phyloP scores from a whole-genome alignment of 2,888 invertebrate species.

The Drosophila picticornis region DNA sequence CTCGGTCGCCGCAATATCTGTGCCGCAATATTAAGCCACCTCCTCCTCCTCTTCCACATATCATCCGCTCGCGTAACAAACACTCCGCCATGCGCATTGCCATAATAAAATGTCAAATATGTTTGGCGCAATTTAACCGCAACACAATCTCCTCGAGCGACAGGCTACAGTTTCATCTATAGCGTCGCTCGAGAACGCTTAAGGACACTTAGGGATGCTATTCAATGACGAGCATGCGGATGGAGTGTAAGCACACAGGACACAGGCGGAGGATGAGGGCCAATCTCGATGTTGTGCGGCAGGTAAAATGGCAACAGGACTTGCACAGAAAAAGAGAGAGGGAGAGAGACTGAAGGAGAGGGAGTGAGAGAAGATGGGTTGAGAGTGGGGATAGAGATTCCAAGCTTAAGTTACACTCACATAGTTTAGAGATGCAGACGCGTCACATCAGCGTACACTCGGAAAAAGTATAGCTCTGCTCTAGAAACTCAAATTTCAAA shows the following conservation, averaged over 20 bases:
- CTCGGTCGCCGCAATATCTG: constrained; percentile 32
- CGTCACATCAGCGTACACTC: constrained; percentile 5
- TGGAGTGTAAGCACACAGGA: constrained; percentile 50
- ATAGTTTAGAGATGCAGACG: constrained; percentile 5
- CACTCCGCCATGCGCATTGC: constrained; percentile 31
- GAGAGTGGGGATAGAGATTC: constrained; percentile 9
- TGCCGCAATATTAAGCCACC: constrained; percentile 18
- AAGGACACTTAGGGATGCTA: constrained; percentile 72
- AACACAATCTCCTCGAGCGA: constrained; percentile 61
- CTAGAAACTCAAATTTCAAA: background rate
- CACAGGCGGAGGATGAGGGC: constrained; percentile 21
- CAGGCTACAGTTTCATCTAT: constrained; percentile 26
- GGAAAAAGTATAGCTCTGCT: background rate
- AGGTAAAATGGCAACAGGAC: constrained; percentile 68
- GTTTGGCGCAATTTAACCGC: constrained; percentile 79
- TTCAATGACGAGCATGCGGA: constrained; percentile 60
- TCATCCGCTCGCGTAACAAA: background rate
- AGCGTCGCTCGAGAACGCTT: constrained; percentile 69
- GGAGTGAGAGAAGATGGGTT: background rate
- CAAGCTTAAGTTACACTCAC: constrained; percentile 46
- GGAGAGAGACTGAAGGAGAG: background rate
- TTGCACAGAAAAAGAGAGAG: background rate
- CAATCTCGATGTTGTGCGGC: constrained; percentile 37
- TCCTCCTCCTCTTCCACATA: background rate
- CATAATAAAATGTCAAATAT: constrained; percentile 80